Evolutionary conservation across 1,140 invertebrate species (phyloP).

Genomic region (Ruditapes philippinarum): DNA sequence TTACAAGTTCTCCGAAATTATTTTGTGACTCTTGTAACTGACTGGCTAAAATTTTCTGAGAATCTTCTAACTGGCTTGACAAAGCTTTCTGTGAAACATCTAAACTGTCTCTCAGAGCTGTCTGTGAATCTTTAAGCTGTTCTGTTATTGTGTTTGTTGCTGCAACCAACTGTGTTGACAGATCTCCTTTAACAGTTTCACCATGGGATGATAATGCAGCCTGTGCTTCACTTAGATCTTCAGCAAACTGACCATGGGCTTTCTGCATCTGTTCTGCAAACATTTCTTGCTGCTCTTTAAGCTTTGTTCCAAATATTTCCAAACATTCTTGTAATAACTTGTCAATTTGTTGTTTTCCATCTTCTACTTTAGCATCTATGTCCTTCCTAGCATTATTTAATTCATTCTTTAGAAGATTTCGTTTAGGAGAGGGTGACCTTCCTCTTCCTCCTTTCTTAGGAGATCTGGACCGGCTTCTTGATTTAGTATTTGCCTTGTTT

Average conservation of each 20-base stretch:
- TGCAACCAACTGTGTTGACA: constrained; percentile 34
- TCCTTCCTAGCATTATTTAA: constrained; percentile 51
- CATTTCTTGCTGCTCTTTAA: constrained; percentile 59
- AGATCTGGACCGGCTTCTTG: not conserved
- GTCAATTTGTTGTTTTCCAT: constrained; percentile 55
- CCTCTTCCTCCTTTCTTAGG: constrained; percentile 15
- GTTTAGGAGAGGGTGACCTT: constrained; percentile 44
- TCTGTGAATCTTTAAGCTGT: constrained; percentile 50
- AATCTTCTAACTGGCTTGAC: constrained; percentile 33
- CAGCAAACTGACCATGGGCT: constrained; percentile 56
- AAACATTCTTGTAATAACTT: constrained; percentile 48
- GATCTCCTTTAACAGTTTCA: constrained; percentile 51
- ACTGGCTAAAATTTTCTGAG: constrained; percentile 27
- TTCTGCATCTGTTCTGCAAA: constrained; percentile 52
- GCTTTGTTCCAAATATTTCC: constrained; percentile 45
- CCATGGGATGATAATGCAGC: constrained; percentile 37
- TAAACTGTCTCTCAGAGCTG: constrained; percentile 26
- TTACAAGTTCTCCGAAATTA: constrained; percentile 61
- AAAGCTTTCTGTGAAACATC: constrained; percentile 40
- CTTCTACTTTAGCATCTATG: constrained; percentile 56
- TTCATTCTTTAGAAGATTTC: constrained; percentile 21
- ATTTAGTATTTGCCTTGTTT: constrained; percentile 15
- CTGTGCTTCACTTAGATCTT: constrained; percentile 54
- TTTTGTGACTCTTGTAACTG: constrained; percentile 61
- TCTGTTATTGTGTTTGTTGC: constrained; percentile 32